phyloP scores from a whole-genome alignment of 2,113 vertebrate species.

The Numida meleagris region DNA sequence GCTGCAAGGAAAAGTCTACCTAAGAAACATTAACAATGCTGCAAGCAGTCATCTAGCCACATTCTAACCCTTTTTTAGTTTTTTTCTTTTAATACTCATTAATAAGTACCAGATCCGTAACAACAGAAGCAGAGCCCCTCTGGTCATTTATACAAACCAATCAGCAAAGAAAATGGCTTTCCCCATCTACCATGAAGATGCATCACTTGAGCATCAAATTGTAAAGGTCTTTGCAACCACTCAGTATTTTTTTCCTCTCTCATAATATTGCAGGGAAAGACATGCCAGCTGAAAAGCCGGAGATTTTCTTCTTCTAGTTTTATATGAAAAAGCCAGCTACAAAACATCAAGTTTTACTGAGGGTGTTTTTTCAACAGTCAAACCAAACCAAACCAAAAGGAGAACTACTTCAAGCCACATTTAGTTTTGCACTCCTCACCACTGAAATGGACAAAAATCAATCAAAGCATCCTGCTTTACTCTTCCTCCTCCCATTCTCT shows the following conservation, averaged over 20 bases:
- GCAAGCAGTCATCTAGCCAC: background rate
- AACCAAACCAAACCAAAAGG: background rate
- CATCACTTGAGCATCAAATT: background rate
- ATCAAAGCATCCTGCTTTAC: background rate
- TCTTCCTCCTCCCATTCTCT: background rate
- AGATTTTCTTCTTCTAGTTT: background rate
- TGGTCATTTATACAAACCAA: background rate
- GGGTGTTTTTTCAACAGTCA: background rate
- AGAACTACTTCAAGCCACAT: background rate
- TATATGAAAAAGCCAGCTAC: background rate
- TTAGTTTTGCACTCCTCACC: background rate
- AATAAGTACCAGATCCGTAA: background rate
- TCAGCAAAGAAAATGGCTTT: background rate
- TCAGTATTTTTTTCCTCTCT: background rate
- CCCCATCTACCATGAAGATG: background rate
- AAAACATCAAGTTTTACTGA: background rate
- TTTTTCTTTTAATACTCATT: background rate
- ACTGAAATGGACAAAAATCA: constrained; percentile 13
- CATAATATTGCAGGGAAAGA: background rate
- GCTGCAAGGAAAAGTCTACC: background rate
- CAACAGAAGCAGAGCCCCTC: background rate
- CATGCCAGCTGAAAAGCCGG: background rate
- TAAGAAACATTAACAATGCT: background rate
- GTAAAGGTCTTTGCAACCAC: background rate
- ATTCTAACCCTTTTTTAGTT: background rate